Conservation (phyloP, 2,888 invertebrate genomes). For the Dusona sp. region DNA sequence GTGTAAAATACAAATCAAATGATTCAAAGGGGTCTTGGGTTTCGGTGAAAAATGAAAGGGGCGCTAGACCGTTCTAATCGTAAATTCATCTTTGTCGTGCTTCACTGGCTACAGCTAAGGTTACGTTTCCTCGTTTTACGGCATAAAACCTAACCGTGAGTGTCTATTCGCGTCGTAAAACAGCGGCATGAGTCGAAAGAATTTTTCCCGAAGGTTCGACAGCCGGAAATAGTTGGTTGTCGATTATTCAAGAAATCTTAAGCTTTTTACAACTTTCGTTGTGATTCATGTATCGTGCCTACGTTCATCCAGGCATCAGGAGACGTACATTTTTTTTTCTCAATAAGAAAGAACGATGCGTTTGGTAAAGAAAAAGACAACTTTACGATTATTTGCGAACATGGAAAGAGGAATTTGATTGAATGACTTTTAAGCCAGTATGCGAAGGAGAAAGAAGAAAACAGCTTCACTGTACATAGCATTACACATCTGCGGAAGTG, state of each 20-base stretch:
- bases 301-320: neutral
- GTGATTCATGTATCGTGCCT: neutral
- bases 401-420: neutral
- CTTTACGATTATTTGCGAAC: neutral
- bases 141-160: neutral
- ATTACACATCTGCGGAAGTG: neutral
- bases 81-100: constrained; percentile 54
- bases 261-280: constrained; percentile 14
- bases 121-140: constrained; percentile 29
- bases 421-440: neutral
- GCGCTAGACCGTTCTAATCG: constrained; percentile 37
- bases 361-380: neutral
- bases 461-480: no score
- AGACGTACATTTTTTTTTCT: neutral
- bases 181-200: constrained; percentile 25
- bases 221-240: constrained; percentile 38
- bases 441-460: neutral
- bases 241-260: constrained; percentile 4
- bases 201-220: neutral
- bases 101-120: neutral
- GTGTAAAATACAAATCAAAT: constrained; percentile 17
- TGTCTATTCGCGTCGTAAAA: constrained; percentile 36
- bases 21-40: neutral
- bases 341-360: neutral
- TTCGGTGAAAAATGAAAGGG: constrained; percentile 22